Base-by-base conservation (phyloP, 2,113 vertebrate genomes). In the Halcyon senegalensis region DNA sequence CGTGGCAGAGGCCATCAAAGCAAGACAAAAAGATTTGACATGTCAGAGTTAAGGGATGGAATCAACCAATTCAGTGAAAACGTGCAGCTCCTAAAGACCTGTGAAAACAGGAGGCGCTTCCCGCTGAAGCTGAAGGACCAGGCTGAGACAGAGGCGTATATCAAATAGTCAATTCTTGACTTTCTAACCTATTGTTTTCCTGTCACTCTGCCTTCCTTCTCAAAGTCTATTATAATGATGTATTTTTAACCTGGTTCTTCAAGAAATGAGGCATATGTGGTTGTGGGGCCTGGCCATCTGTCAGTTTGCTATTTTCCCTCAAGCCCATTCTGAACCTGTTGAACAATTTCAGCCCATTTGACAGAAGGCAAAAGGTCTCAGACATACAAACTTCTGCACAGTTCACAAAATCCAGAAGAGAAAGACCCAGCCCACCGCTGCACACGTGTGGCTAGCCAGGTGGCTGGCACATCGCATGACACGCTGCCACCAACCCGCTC, bases 211-310 rank as follows among this genome's bases (percentile, higher is more conserved):
- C n/a, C 31, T 76, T 73, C 31, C n/a, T 72, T 69, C 91, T 41
- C 48, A 15, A 82, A 82, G 13, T 83, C n/a, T 78, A 53, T 83
- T 87, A 58, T 37, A 79, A 83, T 63, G 58, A 93, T 82, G 24
- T 56, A 87, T 89, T 96, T 95, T 93, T 91, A 87, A 88, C 66
- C 58, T 55, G 20, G 46, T 94, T 87, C 85, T 89, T 81, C 82
- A 89, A 95, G 95, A 93, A 94, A 94, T 51, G 77, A 91, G 77
- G 74, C 87, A 87, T 91, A 91, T 75, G 92, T 55, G 70, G 30
- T 68, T 78, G 56, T 20, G 19, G 33, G 89, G 84, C 90, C 74
- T 51, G 78, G 66, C 87, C 92, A 96, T 93, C 92, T 93, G 87
- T 91, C 78, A 90, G 60, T 39, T 90, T 82, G 74, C 48, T 87